Evolutionary conservation across 2,888 invertebrate genomes (phyloP), one percentile per base, ranked within the genome.

Genomic region (Vesta saturnalis): DNA sequence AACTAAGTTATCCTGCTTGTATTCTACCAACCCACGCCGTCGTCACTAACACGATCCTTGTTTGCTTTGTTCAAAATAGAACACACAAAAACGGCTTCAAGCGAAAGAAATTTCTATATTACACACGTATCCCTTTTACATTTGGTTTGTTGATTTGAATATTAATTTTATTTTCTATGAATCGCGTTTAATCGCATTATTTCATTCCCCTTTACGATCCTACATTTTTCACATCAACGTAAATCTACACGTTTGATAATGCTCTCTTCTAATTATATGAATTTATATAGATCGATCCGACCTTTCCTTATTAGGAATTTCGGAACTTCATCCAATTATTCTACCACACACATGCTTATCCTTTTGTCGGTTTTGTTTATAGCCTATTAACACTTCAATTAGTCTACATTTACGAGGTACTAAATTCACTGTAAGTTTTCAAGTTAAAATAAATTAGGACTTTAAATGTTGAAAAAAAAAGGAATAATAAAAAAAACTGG

Each of bases 1-100:
- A 69, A 69, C 69, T 69, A 69, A 69, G 69, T 69, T 69, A 69
- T 69, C 69, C 69, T 64, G 64, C 69, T 64, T 54, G 69, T 65
- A 69, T 69, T 69, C 64, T 61, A 30, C 64, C 64, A 62, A 61
- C 64, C 69, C 65, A 62, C 47, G 54, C 61, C 62, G 64, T 61
- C 64, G 61, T 65, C 60, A 65, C 64, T 60, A 69, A 61, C 65
- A 62, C 69, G 69, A 65, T 59, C 61, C 58, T 56, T 57, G 56
- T 67, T 64, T 61, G 64, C 61, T 65, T 69, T 69, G 58, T 64
- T 65, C 46, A 15, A 55, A 30, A 60, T 47, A 21, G 65, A 65
- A 66, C 22, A 60, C 16, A 60, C 39, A 39, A 60, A 65, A 60
- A 54, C 22, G 47, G 47, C 58, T 60, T 56, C 49, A 18, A 55